phyloP scores from a whole-genome alignment of 2,888 invertebrate species.

The Sepiola atlantica region DNA sequence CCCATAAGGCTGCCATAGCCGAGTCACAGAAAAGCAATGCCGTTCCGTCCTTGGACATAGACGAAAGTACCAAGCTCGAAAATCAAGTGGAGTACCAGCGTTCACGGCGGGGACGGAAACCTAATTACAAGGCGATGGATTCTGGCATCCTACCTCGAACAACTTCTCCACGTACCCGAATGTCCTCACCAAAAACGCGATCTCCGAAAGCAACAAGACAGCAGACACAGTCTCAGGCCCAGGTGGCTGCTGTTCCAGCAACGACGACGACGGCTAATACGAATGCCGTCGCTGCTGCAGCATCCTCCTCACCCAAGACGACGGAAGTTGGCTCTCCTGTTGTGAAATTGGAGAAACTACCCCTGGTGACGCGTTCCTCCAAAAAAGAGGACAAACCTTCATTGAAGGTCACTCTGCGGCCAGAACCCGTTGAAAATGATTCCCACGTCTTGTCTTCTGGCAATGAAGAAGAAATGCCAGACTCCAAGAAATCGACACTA shows the following conservation, averaged over 20 bases:
- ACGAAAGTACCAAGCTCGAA: constrained; percentile 48
- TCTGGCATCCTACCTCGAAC: constrained; percentile 58
- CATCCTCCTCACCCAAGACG: constrained; percentile 52
- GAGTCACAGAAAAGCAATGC: constrained; percentile 44
- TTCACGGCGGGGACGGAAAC: constrained; percentile 60
- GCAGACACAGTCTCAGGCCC: constrained; percentile 55
- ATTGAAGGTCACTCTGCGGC: constrained; percentile 41
- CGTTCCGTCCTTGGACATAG: constrained; percentile 41
- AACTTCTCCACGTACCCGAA: constrained; percentile 58
- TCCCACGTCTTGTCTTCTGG: constrained; percentile 50
- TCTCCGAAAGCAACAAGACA: constrained; percentile 54
- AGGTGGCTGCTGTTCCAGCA: constrained; percentile 44
- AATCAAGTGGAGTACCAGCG: constrained; percentile 52
- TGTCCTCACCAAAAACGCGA: constrained; percentile 55
- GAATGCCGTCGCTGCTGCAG: constrained; percentile 48
- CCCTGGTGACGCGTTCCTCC: constrained; percentile 51
- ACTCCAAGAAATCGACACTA: constrained; percentile 12
- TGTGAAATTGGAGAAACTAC: constrained; percentile 64
- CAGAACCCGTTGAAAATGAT: constrained; percentile 48
- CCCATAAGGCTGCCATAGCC: background rate
- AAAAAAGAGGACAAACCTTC: constrained; percentile 55
- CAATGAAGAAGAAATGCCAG: constrained; percentile 53
- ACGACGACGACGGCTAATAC: constrained; percentile 52
- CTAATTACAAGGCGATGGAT: constrained; percentile 63
- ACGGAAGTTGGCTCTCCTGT: constrained; percentile 56